Base-by-base conservation (phyloP, 30 jellyfish, hydroid and myxozoan genomes). In the Chrysaora quinquecirrha region DNA sequence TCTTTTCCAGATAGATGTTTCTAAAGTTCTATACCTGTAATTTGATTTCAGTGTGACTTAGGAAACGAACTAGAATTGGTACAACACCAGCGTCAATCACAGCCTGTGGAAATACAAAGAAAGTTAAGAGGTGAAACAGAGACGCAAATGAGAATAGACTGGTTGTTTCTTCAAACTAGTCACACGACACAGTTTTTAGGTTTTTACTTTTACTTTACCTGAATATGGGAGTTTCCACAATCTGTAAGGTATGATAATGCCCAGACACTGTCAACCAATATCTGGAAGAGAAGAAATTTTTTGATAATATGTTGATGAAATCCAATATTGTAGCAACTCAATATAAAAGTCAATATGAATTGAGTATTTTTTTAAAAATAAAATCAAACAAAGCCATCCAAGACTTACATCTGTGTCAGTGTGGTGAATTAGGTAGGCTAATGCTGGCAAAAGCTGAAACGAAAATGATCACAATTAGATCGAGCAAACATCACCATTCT, bases 201-300 rank as follows among this genome's bases (percentile, higher is more conserved):
- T n/a, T n/a, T n/a, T n/a, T n/a, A n/a, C n/a, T n/a, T n/a, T 14
- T 38, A 38, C 54, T n/a, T 4, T 48, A 87, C 96, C 96, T 94
- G 99, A 19, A 94, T 94, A 32, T 88, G 97, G 3, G 61, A 87
- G 58, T 94, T 94, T 1, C 99, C 99, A 74, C 99, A 94, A 43
- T 94, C 99, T 20, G 99, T 94, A n/a, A 94, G 89, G 71, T 94
- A 94, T 24, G 99, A 94, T 64, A 94, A 67, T 18, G 99, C 99
- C 99, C 99, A 94, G 21, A 94, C 99, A 78, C 97, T 94, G 92
- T 94, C 99, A 30, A 94, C 99, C 68, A 94, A 78, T n/a, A 94
- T 94, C 99, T 94, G 52, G 9, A 76, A 80, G 18, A 4, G 66
- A 79, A n/a, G n/a, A n/a, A n/a, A n/a, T n/a, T n/a, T n/a, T n/a